Base-by-base conservation (phyloP, 1,140 invertebrate genomes). In the Heterodera carotae region DNA sequence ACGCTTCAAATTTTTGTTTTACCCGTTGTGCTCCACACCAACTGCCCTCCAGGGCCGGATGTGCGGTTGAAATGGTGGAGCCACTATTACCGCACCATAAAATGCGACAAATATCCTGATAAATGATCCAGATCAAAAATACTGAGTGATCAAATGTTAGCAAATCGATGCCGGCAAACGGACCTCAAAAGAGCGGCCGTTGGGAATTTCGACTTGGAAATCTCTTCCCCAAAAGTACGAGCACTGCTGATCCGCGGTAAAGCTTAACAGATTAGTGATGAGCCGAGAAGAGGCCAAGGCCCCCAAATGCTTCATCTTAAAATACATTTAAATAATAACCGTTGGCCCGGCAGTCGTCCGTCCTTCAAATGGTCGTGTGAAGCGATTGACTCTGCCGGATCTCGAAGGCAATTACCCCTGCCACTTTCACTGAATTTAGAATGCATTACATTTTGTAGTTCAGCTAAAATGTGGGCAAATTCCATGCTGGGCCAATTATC, bases 161-260 rank as follows among this genome's bases (percentile, higher is more conserved):
- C 22, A 10, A 22, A 62, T 34, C 2, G 48, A 22, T 75, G 3
- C 0, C 2, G 34, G 60, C 12, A 78, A 67, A 70, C n/a, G n/a
- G 67, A 84, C 83, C 62, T 85, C 83, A 77, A 80, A 84, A 8
- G 66, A n/a, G 48, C 84, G 76, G 43, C 84, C 84, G 76, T 81
- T 79, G 29, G 84, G 84, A 70, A 87, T 86, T 76, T 86, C 85
- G 2, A 87, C 86, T 76, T 84, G 78, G 64, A 83, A 87, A 27
- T 88, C 85, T 4, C 84, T 69, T 15, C 85, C 85, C 85, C 85
- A 87, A 69, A 87, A 87, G 72, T 87, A 87, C n/a, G 86, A 85
- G 60, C 85, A 87, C 76, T 87, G 85, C 66, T 87, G 86, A 66
- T 87, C 85, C 2, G 84, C 85, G 7, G 86, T 87, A 69, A 88